Base-by-base conservation (phyloP, 2,113 vertebrate genomes). In the Alouatta palliata region DNA sequence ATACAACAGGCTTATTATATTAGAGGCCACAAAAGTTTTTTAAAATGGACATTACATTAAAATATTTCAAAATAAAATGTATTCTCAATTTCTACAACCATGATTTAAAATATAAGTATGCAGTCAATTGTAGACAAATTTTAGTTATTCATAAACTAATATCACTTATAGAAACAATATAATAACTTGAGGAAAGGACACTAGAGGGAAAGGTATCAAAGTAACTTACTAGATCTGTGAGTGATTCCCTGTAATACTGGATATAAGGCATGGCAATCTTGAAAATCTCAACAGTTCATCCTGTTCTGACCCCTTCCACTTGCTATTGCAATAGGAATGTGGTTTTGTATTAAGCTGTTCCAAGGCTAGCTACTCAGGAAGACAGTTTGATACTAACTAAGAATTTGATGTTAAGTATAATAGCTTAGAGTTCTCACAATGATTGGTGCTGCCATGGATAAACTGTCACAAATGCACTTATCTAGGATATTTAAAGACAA, bases 11-110 rank as follows among this genome's bases (percentile, higher is more conserved):
- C 10, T 83, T 76, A 81, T 76, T 40, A 87, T 76, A 81, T 81
- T 75, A 87, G 45, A 87, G 11, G 14, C 43, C 43, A 80, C 64
- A 14, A 32, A 81, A 90, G 12, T 68, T 90, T n/a, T 93, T 81
- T 58, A 90, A 95, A 93, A 49, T 68, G 37, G 13, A 54, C 68
- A 85, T 71, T 64, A 43, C 40, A 19, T 56, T 13, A 95, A 95
- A 87, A 77, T 37, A 77, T 90, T 90, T 93, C 70, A 91, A 94
- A 84, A 30, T 37, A 32, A 54, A 91, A 95, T 58, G 27, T 11
- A 66, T 83, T 87, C 16, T 76, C 81, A 85, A 95, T 52, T 66
- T 87, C 49, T 66, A 37, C 3, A 91, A 40, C 6, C 13, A 71
- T 68, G 30, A 79, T 71, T 83, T 70, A 84, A 95, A 77, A 75